Percentiles rank a stretch among this genome's conserved stretches.
Evolutionary conservation across 1,140 invertebrate genomes (phyloP).

Genomic region (Drosophila pachea): DNA sequence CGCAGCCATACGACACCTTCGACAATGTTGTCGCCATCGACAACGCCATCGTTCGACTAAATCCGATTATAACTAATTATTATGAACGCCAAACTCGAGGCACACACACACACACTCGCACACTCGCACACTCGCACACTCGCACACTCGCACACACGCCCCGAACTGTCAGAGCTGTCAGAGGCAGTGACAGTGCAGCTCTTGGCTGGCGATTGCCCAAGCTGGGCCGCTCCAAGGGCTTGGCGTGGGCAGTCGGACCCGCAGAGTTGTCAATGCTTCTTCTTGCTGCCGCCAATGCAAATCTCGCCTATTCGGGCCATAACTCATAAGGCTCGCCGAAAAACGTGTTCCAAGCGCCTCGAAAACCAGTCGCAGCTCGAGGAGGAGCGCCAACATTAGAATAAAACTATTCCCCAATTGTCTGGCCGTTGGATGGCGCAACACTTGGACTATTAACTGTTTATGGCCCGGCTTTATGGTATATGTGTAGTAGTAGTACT

Average conservation of each 20-base stretch:
- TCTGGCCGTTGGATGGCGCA: too few species aligned
- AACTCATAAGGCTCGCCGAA: too few species aligned
- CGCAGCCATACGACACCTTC: slow-evolving; percentile 64
- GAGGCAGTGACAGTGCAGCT: slow-evolving; percentile 2
- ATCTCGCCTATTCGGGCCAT: neutral
- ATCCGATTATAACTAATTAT: slow-evolving; percentile 77
- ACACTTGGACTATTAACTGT: slow-evolving; percentile 11
- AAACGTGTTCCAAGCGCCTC: too few species aligned
- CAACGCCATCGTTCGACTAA: slow-evolving; percentile 47
- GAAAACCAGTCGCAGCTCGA: too few species aligned
- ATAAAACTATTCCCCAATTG: too few species aligned
- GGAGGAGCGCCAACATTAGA: too few species aligned
- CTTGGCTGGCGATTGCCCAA: slow-evolving; percentile 6
- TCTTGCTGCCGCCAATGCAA: slow-evolving; percentile 1
- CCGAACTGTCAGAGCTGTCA: slow-evolving; percentile 1
- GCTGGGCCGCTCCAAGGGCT: slow-evolving; percentile 37
- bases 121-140: neutral
- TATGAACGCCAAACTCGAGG: slow-evolving; percentile 53
- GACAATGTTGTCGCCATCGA: slow-evolving; percentile 20
- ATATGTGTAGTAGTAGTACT: neutral
- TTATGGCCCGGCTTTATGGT: slow-evolving; percentile 15
- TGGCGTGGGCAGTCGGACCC: slow-evolving; percentile 56
- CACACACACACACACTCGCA: neutral
- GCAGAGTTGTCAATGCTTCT: slow-evolving; percentile 11
- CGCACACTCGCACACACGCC: neutral